Evolutionary conservation across 2,888 invertebrate genomes (phyloP), one percentile per base, ranked within the genome.

Genomic region (Microplitis deprimator): DNA sequence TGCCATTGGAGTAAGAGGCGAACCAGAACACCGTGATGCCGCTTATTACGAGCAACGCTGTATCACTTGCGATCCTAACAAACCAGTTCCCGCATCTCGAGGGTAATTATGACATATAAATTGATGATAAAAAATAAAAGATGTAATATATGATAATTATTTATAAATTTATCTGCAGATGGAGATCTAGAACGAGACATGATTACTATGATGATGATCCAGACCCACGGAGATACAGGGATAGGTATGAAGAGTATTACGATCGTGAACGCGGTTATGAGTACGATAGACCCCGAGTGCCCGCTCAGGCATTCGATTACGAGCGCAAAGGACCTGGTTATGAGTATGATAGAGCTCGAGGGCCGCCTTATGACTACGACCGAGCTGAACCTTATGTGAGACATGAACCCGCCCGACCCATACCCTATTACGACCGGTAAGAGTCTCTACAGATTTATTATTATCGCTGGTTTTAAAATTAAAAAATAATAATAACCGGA

Each of bases 41-140:
- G 85, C 87, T 73, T 87, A 87, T 82, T 87, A 84, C 80, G 87
- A 87, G 82, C 85, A 86, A 73, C 85, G 87, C 70, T 87, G 87
- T 82, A 86, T 87, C 83, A 87, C 87, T 81, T 87, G 87, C 81
- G 87, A 86, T 79, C 85, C 85, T 41, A 84, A 81, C 80, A 87
- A 86, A 81, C 82, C 86, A 62, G 79, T 82, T 8, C 79, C 81
- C 61, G 69, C 81, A 59, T 83, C 81, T 79, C 78, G 80, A 77
- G 81, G 81, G 82, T 82, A 75, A 82, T 81, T 82, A 62, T 76
- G 64, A 13, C 10, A 59, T 8, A 59, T 70, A 59, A 10, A 59
- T 8, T n/a, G 29, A 29, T 29, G 10, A 20, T n/a, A 7, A 40
- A 69, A 69, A n/a, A 40, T n/a, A 1, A 16, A 75, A 20, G 20